Evolutionary conservation across 1,140 invertebrate genomes (phyloP), one percentile per base, ranked within the genome.

Genomic region (Heliconius hermathena): DNA sequence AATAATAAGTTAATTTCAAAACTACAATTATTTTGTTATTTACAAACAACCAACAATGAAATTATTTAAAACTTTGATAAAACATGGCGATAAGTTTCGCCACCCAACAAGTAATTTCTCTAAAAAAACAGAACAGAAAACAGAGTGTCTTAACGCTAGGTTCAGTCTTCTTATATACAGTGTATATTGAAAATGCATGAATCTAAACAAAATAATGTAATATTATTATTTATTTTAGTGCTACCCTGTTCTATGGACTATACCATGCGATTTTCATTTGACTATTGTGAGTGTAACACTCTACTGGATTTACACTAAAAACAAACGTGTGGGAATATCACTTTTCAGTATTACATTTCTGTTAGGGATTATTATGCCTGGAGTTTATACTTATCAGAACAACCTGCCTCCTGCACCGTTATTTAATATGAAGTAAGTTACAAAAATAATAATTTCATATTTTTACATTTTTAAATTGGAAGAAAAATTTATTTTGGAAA

Each of bases 231-330:
- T 57, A 20, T 74, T 81, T 2, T 66, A 81, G 80, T 81, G 80
- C 38, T 77, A 54, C 16, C 73, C 80, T 1, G 41, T 78, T 33
- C 49, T 72, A 29, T 81, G 73, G 76, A 46, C 73, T 8, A 49
- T 75, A 66, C 76, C 73, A 9, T 78, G 60, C 16, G 74, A 80
- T 73, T 80, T 80, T 36, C 80, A 81, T 49, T 70, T 78, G 22
- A 74, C 73, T 66, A 22, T 76, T 6, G 33, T 76, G 0, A 52
- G 71, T 41, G 52, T 66, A 29, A 26, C 73, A 73, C 9, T 76
- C 18, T 73, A 71, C 38, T 73, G 71, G 74, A 52, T 73, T 38
- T 80, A 57, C 46, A 57, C 38, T 18, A 60, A 70, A 22, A 76
- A 76, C n/a, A 49, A 54, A 26, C 74, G 74, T 2, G 11, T 73